Evolutionary conservation across 2,797 vertebrate genomes (phyloP).

Genomic region (Smutsia gigantea): DNA sequence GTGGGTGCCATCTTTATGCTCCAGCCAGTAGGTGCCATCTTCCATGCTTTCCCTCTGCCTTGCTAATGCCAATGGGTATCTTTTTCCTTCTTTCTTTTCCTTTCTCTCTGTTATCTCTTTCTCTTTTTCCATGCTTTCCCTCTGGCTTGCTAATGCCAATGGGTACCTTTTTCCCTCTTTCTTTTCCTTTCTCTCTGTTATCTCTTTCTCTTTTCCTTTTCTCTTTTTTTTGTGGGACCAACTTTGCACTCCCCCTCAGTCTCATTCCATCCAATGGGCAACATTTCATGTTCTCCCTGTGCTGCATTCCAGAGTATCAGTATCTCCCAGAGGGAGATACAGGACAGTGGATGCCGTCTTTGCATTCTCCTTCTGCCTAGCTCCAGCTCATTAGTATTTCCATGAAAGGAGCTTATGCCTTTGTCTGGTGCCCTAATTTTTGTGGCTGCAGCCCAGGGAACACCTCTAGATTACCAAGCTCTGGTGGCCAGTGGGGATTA

Average conservation of each 20-base stretch:
- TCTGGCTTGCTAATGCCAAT: no score
- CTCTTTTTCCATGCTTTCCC: no score
- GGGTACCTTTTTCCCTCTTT: no score
- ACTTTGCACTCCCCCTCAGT: not conserved
- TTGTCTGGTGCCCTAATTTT: not conserved
- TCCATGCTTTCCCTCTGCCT: not conserved
- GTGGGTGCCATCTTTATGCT: not conserved
- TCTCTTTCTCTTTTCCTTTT: no score
- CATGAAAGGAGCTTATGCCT: not conserved
- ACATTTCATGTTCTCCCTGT: not conserved
- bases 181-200: no score
- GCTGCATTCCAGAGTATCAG: not conserved
- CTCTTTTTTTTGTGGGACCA: not conserved
- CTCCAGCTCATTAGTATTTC: not conserved
- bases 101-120: not conserved
- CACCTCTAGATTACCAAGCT: not conserved
- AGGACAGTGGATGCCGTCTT: not conserved
- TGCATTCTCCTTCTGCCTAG: not conserved
- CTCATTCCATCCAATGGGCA: not conserved
- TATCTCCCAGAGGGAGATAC: not conserved
- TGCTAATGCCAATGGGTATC: not conserved
- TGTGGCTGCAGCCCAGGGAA: not conserved
- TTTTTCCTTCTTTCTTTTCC: no score
- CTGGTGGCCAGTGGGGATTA: not conserved
- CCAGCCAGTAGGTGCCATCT: not conserved